phyloP scores from a whole-genome alignment of 1,140 invertebrate species.

The Euura lappo region DNA sequence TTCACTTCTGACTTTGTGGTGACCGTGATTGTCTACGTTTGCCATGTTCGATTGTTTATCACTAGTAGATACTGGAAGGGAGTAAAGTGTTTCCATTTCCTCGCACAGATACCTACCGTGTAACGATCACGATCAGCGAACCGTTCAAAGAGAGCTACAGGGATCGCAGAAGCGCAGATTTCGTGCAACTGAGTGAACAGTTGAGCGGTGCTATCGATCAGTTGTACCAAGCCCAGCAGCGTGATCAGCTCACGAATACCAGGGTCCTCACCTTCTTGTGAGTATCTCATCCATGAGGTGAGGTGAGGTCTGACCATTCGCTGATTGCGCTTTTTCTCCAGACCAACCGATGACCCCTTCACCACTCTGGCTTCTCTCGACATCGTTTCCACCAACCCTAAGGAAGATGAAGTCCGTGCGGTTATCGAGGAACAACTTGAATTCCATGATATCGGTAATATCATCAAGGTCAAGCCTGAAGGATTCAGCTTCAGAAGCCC shows the following conservation, averaged over 20 bases:
- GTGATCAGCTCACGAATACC: constrained; percentile 39
- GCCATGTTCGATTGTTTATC: no score
- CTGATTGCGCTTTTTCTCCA: constrained; percentile 16
- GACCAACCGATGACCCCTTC: constrained; percentile 47
- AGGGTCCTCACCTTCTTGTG: constrained; percentile 54
- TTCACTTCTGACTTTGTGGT: no score
- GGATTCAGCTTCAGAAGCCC: constrained; percentile 49
- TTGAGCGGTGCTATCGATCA: constrained; percentile 45
- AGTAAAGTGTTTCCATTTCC: neutral
- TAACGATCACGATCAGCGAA: constrained; percentile 49
- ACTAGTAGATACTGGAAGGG: no score
- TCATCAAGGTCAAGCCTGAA: constrained; percentile 39
- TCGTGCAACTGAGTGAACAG: constrained; percentile 42
- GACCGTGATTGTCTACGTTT: no score
- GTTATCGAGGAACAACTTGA: constrained; percentile 45
- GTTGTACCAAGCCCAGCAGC: constrained; percentile 40
- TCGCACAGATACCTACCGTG: constrained; percentile 47
- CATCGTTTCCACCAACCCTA: constrained; percentile 46
- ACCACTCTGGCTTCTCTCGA: constrained; percentile 49
- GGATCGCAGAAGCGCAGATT: constrained; percentile 44
- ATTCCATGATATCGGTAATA: constrained; percentile 44
- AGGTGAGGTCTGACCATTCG: no score
- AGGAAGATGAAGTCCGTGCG: constrained; percentile 40
- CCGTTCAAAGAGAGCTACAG: constrained; percentile 46
- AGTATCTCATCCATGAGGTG: constrained; percentile 26